Conservation (phyloP, 2,888 invertebrate genomes). For the Microctonus aethiopoides region DNA sequence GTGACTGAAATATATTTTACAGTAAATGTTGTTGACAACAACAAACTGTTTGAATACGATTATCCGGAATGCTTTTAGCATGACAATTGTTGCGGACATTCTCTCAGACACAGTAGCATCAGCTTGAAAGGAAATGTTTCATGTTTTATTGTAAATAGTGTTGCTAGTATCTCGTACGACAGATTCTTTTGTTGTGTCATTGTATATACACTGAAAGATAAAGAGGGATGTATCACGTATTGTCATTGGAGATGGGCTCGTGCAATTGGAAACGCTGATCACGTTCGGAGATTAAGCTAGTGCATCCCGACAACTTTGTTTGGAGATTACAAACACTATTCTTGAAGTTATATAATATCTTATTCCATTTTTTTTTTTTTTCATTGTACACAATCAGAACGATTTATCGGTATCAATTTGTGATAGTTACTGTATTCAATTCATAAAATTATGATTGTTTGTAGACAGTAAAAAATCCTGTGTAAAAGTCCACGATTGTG, state of each 20-base stretch:
- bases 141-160: background rate
- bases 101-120: background rate
- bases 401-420: too few relatives aligned
- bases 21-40: slow-evolving; percentile 13
- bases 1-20: background rate
- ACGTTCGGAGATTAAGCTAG: slow-evolving; percentile 22
- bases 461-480: too few relatives aligned
- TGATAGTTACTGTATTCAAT: too few relatives aligned
- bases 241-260: slow-evolving; percentile 6
- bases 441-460: too few relatives aligned
- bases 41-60: slow-evolving; percentile 25
- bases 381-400: background rate
- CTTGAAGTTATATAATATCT: background rate
- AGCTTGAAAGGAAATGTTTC: background rate
- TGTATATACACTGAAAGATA: background rate
- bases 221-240: slow-evolving; percentile 5
- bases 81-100: slow-evolving; percentile 7
- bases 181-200: background rate
- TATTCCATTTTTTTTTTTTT: background rate
- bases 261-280: slow-evolving; percentile 18
- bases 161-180: background rate
- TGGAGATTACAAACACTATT: slow-evolving; percentile 10
- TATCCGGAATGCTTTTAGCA: slow-evolving; percentile 21
- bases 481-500: too few relatives aligned
- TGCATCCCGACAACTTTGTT: slow-evolving; percentile 9